Evolutionary conservation across 2,113 vertebrate species (phyloP), one percentile per base, ranked within the genome.

Genomic region (Meleagris gallopavo): DNA sequence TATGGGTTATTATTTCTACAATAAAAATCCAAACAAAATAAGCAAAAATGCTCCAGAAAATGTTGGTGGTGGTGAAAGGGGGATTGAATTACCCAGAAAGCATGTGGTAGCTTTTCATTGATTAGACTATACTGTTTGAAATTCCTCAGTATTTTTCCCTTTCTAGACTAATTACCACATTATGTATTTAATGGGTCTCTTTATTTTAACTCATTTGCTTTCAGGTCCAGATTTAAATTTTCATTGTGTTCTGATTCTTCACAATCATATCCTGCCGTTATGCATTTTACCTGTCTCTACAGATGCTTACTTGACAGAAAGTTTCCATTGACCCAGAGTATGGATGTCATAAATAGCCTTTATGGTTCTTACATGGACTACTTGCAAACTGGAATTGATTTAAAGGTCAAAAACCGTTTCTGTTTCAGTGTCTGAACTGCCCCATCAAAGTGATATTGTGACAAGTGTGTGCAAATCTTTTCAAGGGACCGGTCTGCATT

Each of bases 71-170:
- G 18, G 83, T 19, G 30, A 79, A 79, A 70, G 67, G 93, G 96
- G 93, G 95, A 96, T 96, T 95, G 72, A 96, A 94, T 97, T 98
- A 97, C 82, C 70, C 89, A 90, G 89, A 81, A 84, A 97, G 92
- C 89, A 94, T 82, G 95, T 86, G 40, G 91, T 55, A 75, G 65
- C 78, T 95, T 97, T 97, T 95, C 97, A 97, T 96, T 97, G 97
- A 98, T 98, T 97, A 97, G 94, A 95, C 93, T 97, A 96, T 97
- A 96, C 85, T 86, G 71, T 96, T 95, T 95, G 90, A 97, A 95
- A 90, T 94, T 97, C 94, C 94, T 96, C 65, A 75, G 52, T 64
- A 94, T 92, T 96, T 97, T 96, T 97, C 94, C 96, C 95, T 97
- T 96, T 83, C 50, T 72, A 54, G 76, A 52, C 88, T 85, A 94